phyloP scores from a whole-genome alignment of 2,113 vertebrate species.

The Dipodomys merriami region DNA sequence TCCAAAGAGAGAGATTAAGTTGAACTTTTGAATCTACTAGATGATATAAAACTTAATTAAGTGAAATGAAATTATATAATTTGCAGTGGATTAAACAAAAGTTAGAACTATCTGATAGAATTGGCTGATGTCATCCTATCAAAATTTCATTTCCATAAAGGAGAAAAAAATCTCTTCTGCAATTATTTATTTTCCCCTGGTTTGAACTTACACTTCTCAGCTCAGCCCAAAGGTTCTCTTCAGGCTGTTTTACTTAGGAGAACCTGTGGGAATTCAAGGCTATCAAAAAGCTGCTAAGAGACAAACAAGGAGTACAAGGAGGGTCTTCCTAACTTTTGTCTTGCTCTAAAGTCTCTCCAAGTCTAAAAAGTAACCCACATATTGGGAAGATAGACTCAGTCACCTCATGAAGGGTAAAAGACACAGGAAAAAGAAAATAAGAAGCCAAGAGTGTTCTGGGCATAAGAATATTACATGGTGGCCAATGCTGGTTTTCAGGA shows the following conservation, averaged over 20 bases:
- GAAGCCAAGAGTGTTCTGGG: neutral
- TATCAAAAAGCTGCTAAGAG: neutral
- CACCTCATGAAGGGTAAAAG: neutral
- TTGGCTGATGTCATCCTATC: neutral
- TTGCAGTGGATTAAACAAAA: neutral
- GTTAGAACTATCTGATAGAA: neutral
- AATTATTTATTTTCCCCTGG: neutral
- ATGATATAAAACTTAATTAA: neutral
- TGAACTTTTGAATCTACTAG: neutral
- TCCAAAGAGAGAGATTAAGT: neutral
- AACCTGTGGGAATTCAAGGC: neutral
- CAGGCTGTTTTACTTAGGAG: neutral
- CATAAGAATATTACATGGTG: neutral
- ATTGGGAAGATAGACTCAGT: neutral
- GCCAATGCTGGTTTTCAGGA: neutral
- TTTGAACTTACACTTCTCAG: neutral
- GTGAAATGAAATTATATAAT: conserved; percentile 16
- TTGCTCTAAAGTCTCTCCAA: neutral
- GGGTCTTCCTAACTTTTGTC: neutral
- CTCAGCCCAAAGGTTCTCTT: neutral
- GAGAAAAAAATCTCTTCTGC: neutral
- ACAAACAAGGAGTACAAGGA: neutral
- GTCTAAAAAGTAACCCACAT: neutral
- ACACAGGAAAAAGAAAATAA: neutral
- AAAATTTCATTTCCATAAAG: neutral